Conservation (phyloP, 2,113 vertebrate genomes). For the Taurulus bubalis region DNA sequence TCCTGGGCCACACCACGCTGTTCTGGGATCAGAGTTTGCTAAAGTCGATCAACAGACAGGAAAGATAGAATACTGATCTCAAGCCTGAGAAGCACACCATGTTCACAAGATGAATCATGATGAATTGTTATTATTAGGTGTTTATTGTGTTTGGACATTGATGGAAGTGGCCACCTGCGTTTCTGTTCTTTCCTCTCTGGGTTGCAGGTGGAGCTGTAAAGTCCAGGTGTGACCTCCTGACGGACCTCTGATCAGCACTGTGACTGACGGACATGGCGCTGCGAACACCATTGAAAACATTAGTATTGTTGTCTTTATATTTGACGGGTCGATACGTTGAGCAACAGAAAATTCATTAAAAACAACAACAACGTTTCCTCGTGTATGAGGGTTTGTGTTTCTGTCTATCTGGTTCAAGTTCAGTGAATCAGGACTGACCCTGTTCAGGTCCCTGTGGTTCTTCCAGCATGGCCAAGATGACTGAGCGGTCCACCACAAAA, state of each 20-base stretch:
- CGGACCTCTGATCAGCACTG: constrained; percentile 88
- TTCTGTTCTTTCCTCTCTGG: constrained; percentile 73
- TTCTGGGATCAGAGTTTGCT: constrained; percentile 88
- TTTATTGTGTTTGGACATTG: neutral
- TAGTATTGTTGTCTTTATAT: neutral
- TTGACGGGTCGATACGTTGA: neutral
- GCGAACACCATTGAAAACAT: neutral
- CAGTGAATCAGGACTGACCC: neutral
- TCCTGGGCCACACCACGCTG: constrained; percentile 84
- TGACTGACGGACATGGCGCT: constrained; percentile 24
- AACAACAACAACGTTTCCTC: neutral
- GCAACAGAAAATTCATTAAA: neutral
- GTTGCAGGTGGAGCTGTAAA: constrained; percentile 92
- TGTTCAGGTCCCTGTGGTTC: constrained; percentile 75
- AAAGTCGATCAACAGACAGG: neutral
- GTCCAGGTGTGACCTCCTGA: constrained; percentile 92
- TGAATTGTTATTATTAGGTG: neutral
- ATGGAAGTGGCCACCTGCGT: constrained; percentile 19
- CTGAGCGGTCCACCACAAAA: constrained; percentile 92
- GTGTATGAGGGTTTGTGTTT: neutral
- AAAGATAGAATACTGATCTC: constrained; percentile 2
- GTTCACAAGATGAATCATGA: no score
- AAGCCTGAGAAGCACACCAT: neutral
- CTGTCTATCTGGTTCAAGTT: neutral
- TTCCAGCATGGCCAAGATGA: constrained; percentile 92